Conservation (phyloP, 2,797 vertebrate species). For the Podarcis siculus region DNA sequence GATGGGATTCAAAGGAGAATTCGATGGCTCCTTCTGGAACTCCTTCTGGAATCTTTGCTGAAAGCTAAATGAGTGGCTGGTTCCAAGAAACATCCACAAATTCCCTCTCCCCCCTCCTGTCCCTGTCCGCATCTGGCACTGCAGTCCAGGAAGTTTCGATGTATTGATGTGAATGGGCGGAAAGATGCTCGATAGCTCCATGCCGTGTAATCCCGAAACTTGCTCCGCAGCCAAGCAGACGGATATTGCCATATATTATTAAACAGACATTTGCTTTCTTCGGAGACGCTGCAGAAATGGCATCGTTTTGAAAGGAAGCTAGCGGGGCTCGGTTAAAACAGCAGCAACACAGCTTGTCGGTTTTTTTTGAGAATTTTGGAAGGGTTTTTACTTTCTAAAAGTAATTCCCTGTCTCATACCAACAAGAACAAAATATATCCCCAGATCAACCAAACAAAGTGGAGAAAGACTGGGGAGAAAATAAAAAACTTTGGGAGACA, state of each 20-base stretch:
- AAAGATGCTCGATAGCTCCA: neutral
- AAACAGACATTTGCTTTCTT: slow-evolving; percentile 33
- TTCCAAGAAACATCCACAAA: slow-evolving; percentile 47
- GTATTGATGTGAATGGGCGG: slow-evolving; percentile 32
- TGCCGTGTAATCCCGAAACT: slow-evolving; percentile 34
- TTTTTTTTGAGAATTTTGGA: neutral
- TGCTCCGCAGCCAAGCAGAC: slow-evolving; percentile 21
- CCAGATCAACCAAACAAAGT: neutral
- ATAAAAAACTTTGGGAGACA: neutral
- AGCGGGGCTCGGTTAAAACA: too few relatives aligned
- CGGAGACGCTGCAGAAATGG: slow-evolving; percentile 46
- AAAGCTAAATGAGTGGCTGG: slow-evolving; percentile 40
- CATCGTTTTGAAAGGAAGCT: neutral
- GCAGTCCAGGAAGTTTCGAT: neutral
- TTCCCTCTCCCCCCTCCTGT: slow-evolving; percentile 23
- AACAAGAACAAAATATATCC: neutral
- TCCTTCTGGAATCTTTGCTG: neutral
- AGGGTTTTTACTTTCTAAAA: neutral
- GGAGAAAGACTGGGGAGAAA: neutral
- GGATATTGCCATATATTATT: slow-evolving; percentile 26
- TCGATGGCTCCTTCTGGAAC: slow-evolving; percentile 31
- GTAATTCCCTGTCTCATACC: neutral
- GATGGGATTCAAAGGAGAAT: slow-evolving; percentile 24
- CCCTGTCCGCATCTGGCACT: neutral
- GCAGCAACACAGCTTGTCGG: neutral